Base-by-base conservation (phyloP, 30 jellyfish, hydroid and myxozoan genomes). In the Aurelia aurita complex sp. Pacific region DNA sequence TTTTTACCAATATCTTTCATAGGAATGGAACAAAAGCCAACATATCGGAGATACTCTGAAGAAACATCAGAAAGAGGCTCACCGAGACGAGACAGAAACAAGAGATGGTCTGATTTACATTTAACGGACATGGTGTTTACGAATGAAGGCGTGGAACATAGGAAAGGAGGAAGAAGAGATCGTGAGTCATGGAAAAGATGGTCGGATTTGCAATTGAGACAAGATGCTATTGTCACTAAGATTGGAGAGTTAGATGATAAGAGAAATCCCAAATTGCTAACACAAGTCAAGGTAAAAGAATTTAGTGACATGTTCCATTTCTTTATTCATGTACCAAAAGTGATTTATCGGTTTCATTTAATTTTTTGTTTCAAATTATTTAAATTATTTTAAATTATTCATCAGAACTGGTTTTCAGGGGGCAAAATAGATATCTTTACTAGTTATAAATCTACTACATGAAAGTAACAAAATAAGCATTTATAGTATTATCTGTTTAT, bases 171-270 rank as follows among this genome's bases (percentile, higher is more conserved):
- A 4, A 67, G 76, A 17, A 69, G 81, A 43, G 87, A 54, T 13
- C 86, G 97, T 5, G 98, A 92, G 19, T 85, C 97, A 3, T 77
- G 92, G 89, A 89, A 94, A 59, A 60, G 99, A 67, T 94, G 99
- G 99, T 94, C 99, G 29, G 95, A 94, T 79, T 61, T 94, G 16
- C 96, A 94, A 51, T 94, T 82, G 42, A 96, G 85, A 69, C 90
- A 92, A 67, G 99, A 94, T 61, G 82, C 69, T 6, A 90, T 78
- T 32, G 85, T 83, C 34, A 14, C 57, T 13, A 66, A 60, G 17
- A 77, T 84, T 64, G 83, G 87, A 17, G 96, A 69, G 36, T 76
- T 89, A 23, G 92, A 82, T 12, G 97, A 90, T 4, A 89, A 83
- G 66, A 67, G 74, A 67, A 82, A 81, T 76, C 90, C 93, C 1